Evolutionary conservation across 2,797 vertebrate species (phyloP).

Genomic region (Neomorphus geoffroyi): DNA sequence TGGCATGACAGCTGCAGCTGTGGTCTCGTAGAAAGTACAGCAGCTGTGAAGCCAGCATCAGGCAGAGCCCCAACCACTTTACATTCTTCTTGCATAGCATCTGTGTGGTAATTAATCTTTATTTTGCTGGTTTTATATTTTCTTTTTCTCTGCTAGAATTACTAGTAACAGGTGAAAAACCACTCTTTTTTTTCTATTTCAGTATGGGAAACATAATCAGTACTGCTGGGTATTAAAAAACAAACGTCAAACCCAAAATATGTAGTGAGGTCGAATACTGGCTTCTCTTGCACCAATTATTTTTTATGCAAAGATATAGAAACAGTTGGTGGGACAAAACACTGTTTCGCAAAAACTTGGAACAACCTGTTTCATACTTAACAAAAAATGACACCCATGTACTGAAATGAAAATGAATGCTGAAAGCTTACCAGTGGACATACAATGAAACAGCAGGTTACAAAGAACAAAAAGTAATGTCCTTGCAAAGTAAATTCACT

Average conservation of each 20-base stretch:
- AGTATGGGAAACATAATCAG: not conserved
- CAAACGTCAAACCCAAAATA: not conserved
- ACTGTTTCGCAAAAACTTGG: not conserved
- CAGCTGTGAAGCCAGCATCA: not conserved
- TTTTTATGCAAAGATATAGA: not conserved
- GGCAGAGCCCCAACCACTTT: not conserved
- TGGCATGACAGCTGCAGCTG: not conserved
- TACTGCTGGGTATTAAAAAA: not conserved
- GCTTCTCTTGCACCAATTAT: not conserved
- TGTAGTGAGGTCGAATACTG: not conserved
- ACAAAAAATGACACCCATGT: not conserved
- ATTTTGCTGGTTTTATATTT: not conserved
- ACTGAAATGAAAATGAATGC: conserved; percentile 25
- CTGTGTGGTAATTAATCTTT: not conserved
- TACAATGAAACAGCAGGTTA: conserved; percentile 41
- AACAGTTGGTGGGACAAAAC: not conserved
- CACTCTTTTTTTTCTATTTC: not conserved
- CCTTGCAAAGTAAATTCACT: not conserved
- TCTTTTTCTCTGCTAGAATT: not conserved
- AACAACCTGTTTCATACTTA: not conserved
- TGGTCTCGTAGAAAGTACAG: not conserved
- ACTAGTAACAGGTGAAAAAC: not conserved
- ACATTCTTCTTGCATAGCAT: not conserved
- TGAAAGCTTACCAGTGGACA: conserved; percentile 10
- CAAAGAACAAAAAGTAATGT: not conserved